Evolutionary conservation across 2,888 invertebrate species (phyloP).

Genomic region (Thymelicus sylvestris): DNA sequence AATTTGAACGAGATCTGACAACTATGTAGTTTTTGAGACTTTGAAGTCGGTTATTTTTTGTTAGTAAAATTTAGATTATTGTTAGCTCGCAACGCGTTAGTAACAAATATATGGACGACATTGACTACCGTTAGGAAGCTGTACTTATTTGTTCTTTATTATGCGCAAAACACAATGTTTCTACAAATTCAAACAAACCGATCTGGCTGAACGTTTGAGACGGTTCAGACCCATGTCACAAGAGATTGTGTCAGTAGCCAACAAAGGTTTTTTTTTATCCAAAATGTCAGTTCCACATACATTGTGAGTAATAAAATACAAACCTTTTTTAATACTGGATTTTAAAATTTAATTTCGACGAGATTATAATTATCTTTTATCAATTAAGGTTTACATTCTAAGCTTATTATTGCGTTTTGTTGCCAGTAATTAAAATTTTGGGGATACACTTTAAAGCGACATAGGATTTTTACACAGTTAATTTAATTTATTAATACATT

Average conservation of each 20-base stretch:
- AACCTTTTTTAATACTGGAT: background rate
- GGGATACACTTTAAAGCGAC: background rate
- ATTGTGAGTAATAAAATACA: background rate
- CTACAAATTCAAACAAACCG: background rate
- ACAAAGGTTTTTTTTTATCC: constrained; percentile 19
- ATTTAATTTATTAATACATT: too few relatives aligned
- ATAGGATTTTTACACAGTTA: background rate
- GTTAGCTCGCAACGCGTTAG: too few relatives aligned
- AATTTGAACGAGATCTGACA: too few relatives aligned
- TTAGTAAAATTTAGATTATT: too few relatives aligned
- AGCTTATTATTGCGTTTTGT: background rate
- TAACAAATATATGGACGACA: too few relatives aligned
- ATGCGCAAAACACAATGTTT: too few relatives aligned
- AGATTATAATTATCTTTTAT: background rate
- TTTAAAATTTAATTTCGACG: background rate
- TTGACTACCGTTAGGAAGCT: too few relatives aligned
- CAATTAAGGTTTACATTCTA: background rate
- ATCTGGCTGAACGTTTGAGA: background rate
- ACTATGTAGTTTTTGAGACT: too few relatives aligned
- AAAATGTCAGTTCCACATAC: constrained; percentile 16
- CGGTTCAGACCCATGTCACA: constrained; percentile 11
- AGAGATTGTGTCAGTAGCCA: constrained; percentile 2
- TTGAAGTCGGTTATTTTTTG: too few relatives aligned
- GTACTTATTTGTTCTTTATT: too few relatives aligned
- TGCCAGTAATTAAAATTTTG: background rate